phyloP scores from a whole-genome alignment of 53 echinoderm and acorn worm genomes.

The Luidia sarsii region DNA sequence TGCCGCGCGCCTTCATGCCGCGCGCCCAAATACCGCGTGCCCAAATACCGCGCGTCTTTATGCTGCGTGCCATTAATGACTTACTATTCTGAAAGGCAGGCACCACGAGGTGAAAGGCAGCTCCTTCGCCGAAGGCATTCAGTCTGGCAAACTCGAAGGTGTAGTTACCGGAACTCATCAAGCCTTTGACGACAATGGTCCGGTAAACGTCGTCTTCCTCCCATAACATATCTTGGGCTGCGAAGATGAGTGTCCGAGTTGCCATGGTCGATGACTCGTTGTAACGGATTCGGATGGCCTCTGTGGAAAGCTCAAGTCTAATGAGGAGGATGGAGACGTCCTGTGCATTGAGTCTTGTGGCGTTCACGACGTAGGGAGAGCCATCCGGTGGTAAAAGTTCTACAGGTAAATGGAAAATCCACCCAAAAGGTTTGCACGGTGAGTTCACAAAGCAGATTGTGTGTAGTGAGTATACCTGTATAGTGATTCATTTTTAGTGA shows the following conservation, averaged over 20 bases:
- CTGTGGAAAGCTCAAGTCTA: background rate
- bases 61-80: no score
- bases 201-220: no score
- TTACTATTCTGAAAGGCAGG: background rate
- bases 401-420: background rate
- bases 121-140: conserved; percentile 27
- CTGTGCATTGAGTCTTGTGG: background rate
- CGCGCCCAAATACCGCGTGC: no score
- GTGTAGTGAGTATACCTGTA: no score
- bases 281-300: background rate
- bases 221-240: no score
- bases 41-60: no score
- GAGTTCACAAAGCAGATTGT: no score
- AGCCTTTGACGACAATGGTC: background rate
- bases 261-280: background rate
- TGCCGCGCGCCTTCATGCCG: no score
- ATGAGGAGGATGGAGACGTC: background rate
- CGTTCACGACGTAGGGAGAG: background rate
- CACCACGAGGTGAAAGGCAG: background rate
- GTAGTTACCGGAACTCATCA: background rate
- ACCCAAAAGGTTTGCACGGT: no score
- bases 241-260: background rate
- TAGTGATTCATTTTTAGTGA: no score
- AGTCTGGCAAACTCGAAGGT: background rate
- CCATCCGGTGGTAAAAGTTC: conserved; percentile 10